phyloP scores from a whole-genome alignment of 2,113 vertebrate genomes.

The Planiliza haematocheilus region DNA sequence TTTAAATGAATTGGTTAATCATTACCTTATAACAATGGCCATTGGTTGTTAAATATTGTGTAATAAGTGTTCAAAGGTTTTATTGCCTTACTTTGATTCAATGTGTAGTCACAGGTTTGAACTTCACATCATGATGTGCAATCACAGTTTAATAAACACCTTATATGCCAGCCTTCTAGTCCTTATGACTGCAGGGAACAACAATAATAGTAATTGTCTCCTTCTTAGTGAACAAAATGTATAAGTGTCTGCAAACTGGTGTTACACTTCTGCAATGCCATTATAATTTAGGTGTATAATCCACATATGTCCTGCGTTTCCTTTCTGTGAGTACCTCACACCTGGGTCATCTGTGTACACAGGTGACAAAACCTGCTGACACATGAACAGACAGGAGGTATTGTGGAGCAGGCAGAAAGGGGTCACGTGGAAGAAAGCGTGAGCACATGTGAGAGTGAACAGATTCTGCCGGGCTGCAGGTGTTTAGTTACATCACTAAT shows the following conservation, averaged over 20 bases:
- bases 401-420: background rate
- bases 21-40: too few relatives aligned
- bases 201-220: too few relatives aligned
- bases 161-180: too few relatives aligned
- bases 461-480: slow-evolving; percentile 1
- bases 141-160: background rate
- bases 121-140: background rate
- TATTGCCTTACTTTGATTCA: background rate
- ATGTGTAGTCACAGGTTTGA: background rate
- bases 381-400: background rate
- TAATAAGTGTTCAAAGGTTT: background rate
- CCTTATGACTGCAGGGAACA: too few relatives aligned
- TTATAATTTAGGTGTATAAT: too few relatives aligned
- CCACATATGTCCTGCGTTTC: too few relatives aligned
- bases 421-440: slow-evolving; percentile 23
- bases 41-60: background rate
- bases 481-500: slow-evolving; percentile 12
- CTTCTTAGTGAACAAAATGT: too few relatives aligned
- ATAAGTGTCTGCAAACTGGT: too few relatives aligned
- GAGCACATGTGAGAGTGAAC: background rate
- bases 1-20: background rate
- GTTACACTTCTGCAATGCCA: too few relatives aligned
- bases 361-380: too few relatives aligned
- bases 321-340: background rate
- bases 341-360: background rate